These are phyloP conservation scores for Coendou prehensilis DNA, from an alignment of 2,797 vertebrate genomes.

Conservation along the genomic window DNA sequence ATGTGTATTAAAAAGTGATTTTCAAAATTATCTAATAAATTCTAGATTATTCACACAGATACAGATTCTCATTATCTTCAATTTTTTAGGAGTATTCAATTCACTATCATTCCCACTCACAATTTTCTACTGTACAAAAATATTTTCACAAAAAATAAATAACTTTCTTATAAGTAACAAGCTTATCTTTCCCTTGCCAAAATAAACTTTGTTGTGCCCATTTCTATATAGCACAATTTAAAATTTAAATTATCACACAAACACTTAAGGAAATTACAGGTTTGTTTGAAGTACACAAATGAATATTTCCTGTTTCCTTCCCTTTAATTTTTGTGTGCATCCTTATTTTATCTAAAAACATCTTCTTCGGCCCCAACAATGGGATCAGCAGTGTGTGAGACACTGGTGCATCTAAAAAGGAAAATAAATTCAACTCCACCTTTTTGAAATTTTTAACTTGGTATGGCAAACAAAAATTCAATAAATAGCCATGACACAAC, in stretches of 20 bases:
- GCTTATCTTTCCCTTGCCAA: background rate
- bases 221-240: background rate
- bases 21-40: conserved; percentile 29
- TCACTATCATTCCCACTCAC: background rate
- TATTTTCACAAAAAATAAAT: background rate
- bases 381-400: background rate
- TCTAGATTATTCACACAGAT: background rate
- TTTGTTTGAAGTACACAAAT: conserved; percentile 12
- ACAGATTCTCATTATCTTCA: background rate
- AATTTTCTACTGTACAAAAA: background rate
- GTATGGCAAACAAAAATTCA: background rate
- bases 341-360: conserved; percentile 46
- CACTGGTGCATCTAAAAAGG: background rate
- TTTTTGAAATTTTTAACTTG: background rate
- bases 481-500: conserved; percentile 6
- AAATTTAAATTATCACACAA: background rate
- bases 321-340: background rate
- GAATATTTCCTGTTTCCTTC: background rate
- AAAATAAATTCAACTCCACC: background rate
- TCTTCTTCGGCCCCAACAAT: background rate
- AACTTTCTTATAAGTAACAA: background rate
- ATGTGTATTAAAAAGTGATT: background rate
- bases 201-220: background rate
- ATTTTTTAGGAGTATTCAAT: background rate
- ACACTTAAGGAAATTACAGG: background rate